Evolutionary conservation across 2,113 vertebrate species (phyloP).

Genomic region (Neodontobutis hainanensis): DNA sequence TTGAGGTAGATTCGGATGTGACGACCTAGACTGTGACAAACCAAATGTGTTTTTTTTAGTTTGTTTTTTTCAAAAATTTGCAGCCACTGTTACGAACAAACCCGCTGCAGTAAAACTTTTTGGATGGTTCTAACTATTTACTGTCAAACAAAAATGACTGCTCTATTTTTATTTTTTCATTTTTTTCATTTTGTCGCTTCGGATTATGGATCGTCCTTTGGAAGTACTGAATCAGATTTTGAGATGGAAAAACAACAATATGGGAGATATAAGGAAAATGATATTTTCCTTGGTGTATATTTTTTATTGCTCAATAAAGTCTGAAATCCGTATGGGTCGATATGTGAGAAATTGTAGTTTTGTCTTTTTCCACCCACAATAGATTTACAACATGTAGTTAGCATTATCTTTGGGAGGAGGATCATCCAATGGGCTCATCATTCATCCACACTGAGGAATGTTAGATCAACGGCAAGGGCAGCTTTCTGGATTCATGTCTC

Average conservation of each 20-base stretch:
- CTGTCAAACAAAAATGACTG: conserved; percentile 83
- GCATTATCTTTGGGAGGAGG: conserved; percentile 29
- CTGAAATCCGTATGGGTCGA: conserved; percentile 85
- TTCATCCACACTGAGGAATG: conserved; percentile 9
- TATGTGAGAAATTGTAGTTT: conserved; percentile 77
- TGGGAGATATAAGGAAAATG: conserved; percentile 73
- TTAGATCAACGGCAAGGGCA: conserved; percentile 21
- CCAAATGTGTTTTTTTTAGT: conserved; percentile 54
- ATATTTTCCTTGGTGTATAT: conserved; percentile 95
- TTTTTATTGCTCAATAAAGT: conserved; percentile 97
- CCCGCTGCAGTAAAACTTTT: conserved; percentile 76
- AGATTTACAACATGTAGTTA: conserved; percentile 12
- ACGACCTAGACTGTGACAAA: conserved; percentile 63
- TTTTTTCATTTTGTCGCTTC: conserved; percentile 63
- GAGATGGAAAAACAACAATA: conserved; percentile 72
- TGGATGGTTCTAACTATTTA: conserved; percentile 77
- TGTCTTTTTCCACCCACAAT: conserved; percentile 50
- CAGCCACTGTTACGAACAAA: conserved; percentile 58
- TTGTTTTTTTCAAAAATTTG: conserved; percentile 60
- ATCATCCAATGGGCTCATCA: conserved; percentile 27
- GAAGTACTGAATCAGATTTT: conserved; percentile 80
- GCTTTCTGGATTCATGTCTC: background rate
- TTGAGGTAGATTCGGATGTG: conserved; percentile 81
- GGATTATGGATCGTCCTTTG: conserved; percentile 83
- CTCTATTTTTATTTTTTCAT: conserved; percentile 67